Conservation (phyloP, 1,140 invertebrate species). For the Octopus sinensis region DNA sequence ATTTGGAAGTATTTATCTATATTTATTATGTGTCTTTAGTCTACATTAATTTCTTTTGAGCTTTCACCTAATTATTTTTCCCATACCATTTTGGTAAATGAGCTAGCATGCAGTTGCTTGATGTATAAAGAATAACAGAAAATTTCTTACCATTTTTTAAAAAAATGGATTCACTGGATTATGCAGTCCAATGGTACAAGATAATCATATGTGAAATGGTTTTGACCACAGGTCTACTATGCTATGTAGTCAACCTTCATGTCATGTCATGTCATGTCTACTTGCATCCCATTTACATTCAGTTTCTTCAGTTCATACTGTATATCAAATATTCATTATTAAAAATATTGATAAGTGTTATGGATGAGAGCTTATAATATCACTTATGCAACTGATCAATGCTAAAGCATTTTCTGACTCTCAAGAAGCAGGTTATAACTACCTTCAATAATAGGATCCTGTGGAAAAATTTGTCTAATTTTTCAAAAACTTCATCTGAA, state of each 20-base stretch:
- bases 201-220: too few species aligned
- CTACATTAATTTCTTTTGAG: too few species aligned
- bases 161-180: too few species aligned
- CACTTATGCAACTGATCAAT: not conserved
- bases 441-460: constrained; percentile 78
- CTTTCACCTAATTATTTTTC: too few species aligned
- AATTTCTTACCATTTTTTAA: too few species aligned
- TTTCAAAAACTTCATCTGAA: constrained; percentile 78
- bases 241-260: constrained; percentile 61
- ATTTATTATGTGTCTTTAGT: too few species aligned
- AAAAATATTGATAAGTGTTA: not conserved
- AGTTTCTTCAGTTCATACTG: not conserved
- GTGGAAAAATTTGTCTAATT: constrained; percentile 79
- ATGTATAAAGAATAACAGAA: too few species aligned
- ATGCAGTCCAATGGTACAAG: too few species aligned
- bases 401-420: not conserved
- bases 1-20: constrained; percentile 55
- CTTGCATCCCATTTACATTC: constrained; percentile 70
- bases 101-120: too few species aligned
- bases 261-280: constrained; percentile 39
- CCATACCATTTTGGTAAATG: too few species aligned
- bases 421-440: constrained; percentile 50
- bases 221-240: too few species aligned
- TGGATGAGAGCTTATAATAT: not conserved
- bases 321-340: not conserved